These are phyloP conservation scores for Melopsittacus undulatus DNA, from an alignment of 2,797 vertebrate genomes.

Conservation along the genomic window DNA sequence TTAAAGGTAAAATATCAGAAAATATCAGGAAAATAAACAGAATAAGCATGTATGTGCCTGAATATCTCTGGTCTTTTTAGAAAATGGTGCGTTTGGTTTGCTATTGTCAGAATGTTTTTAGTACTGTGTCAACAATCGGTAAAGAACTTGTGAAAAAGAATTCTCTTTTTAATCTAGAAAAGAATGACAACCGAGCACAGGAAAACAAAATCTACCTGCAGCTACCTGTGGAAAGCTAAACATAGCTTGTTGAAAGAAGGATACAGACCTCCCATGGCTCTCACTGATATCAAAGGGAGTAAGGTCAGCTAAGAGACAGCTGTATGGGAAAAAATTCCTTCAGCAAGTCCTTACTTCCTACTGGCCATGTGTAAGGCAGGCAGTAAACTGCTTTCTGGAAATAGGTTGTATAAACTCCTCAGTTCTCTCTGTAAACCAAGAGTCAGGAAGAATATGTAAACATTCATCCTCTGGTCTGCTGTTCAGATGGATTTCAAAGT, in stretches of 20 bases:
- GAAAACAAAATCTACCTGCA: not conserved
- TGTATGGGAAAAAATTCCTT: not conserved
- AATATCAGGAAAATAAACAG: not conserved
- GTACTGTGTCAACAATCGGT: not conserved
- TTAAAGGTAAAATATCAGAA: not conserved
- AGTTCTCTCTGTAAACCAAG: not conserved
- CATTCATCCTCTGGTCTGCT: not conserved
- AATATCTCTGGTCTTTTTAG: not conserved
- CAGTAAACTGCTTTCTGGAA: not conserved
- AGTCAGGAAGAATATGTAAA: not conserved
- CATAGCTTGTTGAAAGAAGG: not conserved
- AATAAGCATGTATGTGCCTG: not conserved
- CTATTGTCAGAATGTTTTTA: not conserved
- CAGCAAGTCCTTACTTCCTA: not conserved
- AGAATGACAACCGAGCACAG: not conserved
- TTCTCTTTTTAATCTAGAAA: not conserved
- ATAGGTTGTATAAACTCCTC: not conserved
- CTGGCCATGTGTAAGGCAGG: accelerated
- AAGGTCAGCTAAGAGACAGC: not conserved
- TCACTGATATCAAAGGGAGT: not conserved
- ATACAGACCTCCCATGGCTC: not conserved
- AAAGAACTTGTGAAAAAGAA: not conserved
- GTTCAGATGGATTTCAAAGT: not conserved
- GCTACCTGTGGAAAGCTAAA: not conserved
- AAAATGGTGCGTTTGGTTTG: not conserved